Evolutionary conservation across 2,888 invertebrate species (phyloP).

Genomic region (Laspeyria flexula): DNA sequence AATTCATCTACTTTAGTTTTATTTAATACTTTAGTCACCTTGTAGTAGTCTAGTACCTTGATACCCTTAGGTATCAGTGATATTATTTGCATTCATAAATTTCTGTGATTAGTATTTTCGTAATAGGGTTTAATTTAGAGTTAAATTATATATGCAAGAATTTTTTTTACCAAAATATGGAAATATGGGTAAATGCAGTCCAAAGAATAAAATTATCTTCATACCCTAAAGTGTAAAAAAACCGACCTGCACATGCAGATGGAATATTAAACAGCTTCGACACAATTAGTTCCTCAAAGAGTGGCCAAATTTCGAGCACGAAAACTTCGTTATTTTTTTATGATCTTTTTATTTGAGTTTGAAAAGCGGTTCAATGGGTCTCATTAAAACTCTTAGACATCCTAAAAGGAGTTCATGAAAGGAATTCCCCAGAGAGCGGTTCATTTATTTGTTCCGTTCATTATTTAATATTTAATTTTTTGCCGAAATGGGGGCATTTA

Average conservation of each 20-base stretch:
- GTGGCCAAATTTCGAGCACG: constrained; percentile 33
- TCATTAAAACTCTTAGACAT: constrained; percentile 76
- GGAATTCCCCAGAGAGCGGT: constrained; percentile 60
- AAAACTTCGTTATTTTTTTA: constrained; percentile 70
- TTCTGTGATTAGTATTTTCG: too few species aligned
- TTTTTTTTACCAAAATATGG: too few species aligned
- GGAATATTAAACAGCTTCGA: constrained; percentile 72
- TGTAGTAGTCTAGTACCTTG: too few species aligned
- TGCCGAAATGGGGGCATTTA: constrained; percentile 41
- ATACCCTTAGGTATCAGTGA: too few species aligned
- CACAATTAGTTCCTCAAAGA: constrained; percentile 63
- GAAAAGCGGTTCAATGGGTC: constrained; percentile 71
- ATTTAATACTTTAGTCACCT: too few species aligned
- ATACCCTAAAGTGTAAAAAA: constrained; percentile 38
- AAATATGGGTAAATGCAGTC: too few species aligned
- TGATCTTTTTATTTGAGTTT: constrained; percentile 78
- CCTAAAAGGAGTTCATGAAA: constrained; percentile 66
- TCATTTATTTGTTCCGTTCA: constrained; percentile 74
- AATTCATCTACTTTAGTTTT: too few species aligned
- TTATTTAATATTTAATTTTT: constrained; percentile 70
- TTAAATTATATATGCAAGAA: too few species aligned
- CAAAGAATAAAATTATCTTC: too few species aligned
- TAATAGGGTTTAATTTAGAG: too few species aligned
- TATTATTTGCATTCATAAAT: too few species aligned
- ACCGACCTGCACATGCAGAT: constrained; percentile 58